These are phyloP conservation scores for Leucoraja erinaceus DNA, from an alignment of 2,113 vertebrate genomes.

Conservation along the genomic window DNA sequence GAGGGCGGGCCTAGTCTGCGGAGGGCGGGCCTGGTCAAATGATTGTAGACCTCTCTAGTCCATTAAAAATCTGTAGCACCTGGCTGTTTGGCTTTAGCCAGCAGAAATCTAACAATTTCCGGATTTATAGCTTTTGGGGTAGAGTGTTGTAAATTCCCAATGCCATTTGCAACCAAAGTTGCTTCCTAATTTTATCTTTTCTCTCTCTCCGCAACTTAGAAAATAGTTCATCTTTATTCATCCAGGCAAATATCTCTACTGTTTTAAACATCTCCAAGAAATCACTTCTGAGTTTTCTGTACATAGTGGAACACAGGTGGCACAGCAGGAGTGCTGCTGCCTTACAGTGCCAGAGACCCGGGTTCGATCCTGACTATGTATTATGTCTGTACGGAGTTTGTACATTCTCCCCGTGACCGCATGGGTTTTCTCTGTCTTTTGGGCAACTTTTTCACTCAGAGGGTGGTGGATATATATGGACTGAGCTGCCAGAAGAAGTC, in stretches of 20 bases:
- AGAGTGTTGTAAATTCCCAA: neutral
- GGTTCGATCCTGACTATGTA: too few species aligned
- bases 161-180: neutral
- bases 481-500: too few species aligned
- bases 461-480: too few species aligned
- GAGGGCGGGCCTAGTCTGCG: too few species aligned
- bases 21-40: too few species aligned
- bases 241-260: neutral
- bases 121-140: neutral
- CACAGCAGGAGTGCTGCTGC: too few species aligned
- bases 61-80: neutral
- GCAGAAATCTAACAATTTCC: neutral
- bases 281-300: neutral
- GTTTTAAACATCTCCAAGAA: neutral
- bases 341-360: too few species aligned
- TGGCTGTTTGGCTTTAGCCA: neutral
- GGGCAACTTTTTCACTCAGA: too few species aligned
- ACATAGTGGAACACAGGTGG: neutral
- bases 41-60: neutral
- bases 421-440: too few species aligned
- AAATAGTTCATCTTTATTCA: neutral
- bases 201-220: too few species aligned
- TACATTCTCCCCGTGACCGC: too few species aligned
- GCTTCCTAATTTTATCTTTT: neutral
- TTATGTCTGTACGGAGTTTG: too few species aligned